Evolutionary conservation across 2,888 invertebrate species (phyloP).

Genomic region (Catocala fraxini): DNA sequence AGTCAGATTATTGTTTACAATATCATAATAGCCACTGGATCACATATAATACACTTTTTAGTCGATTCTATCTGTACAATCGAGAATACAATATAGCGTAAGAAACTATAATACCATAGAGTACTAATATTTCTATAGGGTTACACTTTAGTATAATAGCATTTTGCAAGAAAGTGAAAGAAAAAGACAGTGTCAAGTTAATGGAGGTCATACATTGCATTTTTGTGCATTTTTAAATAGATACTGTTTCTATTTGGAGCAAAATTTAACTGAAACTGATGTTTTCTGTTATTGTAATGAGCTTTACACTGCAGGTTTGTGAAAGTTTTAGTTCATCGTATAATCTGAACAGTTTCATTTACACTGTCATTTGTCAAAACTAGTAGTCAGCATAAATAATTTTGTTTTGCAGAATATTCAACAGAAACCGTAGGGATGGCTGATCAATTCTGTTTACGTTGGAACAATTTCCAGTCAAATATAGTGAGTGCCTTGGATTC

Average conservation of each 20-base stretch:
- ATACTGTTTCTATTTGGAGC: conserved; percentile 46
- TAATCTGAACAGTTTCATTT: conserved; percentile 34
- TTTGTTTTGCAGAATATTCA: conserved; percentile 68
- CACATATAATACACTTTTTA: too few species aligned
- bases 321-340: conserved; percentile 28
- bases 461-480: conserved; percentile 92
- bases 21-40: too few species aligned
- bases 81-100: too few species aligned
- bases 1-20: too few species aligned
- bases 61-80: too few species aligned
- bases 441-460: conserved; percentile 92
- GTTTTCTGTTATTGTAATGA: conserved; percentile 62
- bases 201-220: conserved; percentile 86
- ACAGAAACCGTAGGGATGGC: conserved; percentile 79
- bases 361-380: conserved; percentile 61
- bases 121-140: background rate
- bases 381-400: conserved; percentile 53
- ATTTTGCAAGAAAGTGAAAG: conserved; percentile 66
- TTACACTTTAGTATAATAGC: conserved; percentile 28
- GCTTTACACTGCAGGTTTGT: conserved; percentile 56
- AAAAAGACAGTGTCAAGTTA: conserved; percentile 77
- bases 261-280: conserved; percentile 56
- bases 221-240: conserved; percentile 74
- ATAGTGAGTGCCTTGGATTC: conserved; percentile 91
- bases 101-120: too few species aligned